These are phyloP conservation scores for Tipula confusa DNA, from an alignment of 2,888 invertebrate species.

Conservation along the genomic window DNA sequence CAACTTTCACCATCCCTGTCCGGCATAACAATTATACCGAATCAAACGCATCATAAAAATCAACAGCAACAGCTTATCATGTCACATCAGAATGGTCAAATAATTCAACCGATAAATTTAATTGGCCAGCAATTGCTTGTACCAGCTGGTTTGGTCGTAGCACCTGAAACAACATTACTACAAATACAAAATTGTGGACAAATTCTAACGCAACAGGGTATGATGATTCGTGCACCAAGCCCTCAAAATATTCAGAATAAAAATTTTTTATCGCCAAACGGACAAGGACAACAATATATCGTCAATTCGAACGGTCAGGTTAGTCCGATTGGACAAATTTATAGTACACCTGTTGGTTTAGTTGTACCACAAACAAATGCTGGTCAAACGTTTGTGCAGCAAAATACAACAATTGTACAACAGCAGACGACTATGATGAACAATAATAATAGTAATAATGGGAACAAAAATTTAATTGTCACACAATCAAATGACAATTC, in stretches of 20 bases:
- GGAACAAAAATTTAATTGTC: slow-evolving; percentile 41
- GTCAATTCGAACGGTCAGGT: slow-evolving; percentile 68
- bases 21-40: slow-evolving; percentile 58
- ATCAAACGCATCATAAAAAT: slow-evolving; percentile 50
- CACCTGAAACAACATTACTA: slow-evolving; percentile 69
- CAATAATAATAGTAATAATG: slow-evolving; percentile 54
- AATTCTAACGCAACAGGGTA: slow-evolving; percentile 66
- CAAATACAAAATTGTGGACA: slow-evolving; percentile 71
- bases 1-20: slow-evolving; percentile 73
- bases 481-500: slow-evolving; percentile 32
- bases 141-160: slow-evolving; percentile 81
- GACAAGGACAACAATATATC: slow-evolving; percentile 62
- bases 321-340: slow-evolving; percentile 61
- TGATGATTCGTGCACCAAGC: slow-evolving; percentile 72
- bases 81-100: slow-evolving; percentile 53
- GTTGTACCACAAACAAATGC: slow-evolving; percentile 46
- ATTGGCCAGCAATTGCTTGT: slow-evolving; percentile 80
- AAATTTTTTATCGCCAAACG: slow-evolving; percentile 69
- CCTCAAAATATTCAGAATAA: slow-evolving; percentile 69
- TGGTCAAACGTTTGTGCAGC: slow-evolving; percentile 71
- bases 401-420: slow-evolving; percentile 80
- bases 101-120: slow-evolving; percentile 77
- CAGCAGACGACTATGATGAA: slow-evolving; percentile 75
- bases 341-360: slow-evolving; percentile 48
- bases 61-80: slow-evolving; percentile 48